Percentiles rank a stretch among this genome's conserved stretches.
Evolutionary conservation across 1,140 invertebrate species (phyloP).

Genomic region (Trissolcus basalis): DNA sequence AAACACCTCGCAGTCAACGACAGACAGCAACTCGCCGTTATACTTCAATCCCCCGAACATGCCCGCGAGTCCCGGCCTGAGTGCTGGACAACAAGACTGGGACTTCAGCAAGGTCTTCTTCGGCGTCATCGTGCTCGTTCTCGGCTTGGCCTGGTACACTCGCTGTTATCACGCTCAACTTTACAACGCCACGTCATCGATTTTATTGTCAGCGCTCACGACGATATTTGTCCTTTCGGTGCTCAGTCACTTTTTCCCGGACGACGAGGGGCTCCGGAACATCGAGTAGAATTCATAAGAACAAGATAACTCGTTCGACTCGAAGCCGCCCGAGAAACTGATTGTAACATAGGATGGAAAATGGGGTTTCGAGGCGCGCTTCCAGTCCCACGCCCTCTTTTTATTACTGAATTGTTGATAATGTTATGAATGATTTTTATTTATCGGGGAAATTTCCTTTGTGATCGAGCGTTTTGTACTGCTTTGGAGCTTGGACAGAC

Average conservation of each 20-base stretch:
- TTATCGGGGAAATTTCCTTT: slow-evolving; percentile 15
- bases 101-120: slow-evolving; percentile 77
- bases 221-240: slow-evolving; percentile 78
- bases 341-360: too few species aligned
- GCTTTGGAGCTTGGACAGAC: too few species aligned
- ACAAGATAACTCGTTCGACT: too few species aligned
- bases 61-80: slow-evolving; percentile 68
- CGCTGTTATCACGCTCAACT: slow-evolving; percentile 79
- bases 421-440: slow-evolving; percentile 46
- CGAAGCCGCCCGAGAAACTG: too few species aligned
- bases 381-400: slow-evolving; percentile 31
- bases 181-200: slow-evolving; percentile 80
- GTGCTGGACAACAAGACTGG: slow-evolving; percentile 74
- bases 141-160: slow-evolving; percentile 80
- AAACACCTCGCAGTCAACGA: slow-evolving; percentile 47
- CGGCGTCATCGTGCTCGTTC: slow-evolving; percentile 68
- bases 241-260: slow-evolving; percentile 75
- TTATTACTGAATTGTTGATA: slow-evolving; percentile 39
- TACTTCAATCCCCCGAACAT: slow-evolving; percentile 69
- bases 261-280: slow-evolving; percentile 72
- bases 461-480: slow-evolving; percentile 1
- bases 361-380: too few species aligned
- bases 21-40: slow-evolving; percentile 64
- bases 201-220: slow-evolving; percentile 79
- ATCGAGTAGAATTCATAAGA: slow-evolving; percentile 57